These are phyloP conservation scores for Gadus macrocephalus DNA, from an alignment of 2,113 vertebrate genomes.

Conservation along the genomic window DNA sequence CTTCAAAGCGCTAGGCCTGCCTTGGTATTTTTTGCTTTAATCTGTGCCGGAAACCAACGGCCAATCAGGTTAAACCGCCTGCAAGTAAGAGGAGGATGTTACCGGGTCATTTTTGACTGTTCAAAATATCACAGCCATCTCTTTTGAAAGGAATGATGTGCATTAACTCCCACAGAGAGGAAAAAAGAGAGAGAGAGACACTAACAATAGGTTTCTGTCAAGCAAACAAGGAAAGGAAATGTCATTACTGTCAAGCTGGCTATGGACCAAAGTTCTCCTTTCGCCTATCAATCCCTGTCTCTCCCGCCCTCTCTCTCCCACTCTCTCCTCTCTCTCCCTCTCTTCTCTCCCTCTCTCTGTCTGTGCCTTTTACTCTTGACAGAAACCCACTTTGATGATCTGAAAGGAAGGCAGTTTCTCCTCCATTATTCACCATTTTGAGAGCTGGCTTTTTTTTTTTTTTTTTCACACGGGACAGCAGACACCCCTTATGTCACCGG, in stretches of 20 bases:
- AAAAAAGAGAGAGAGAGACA: conserved; percentile 20
- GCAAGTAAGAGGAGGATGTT: conserved; percentile 32
- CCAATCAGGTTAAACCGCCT: conserved; percentile 8
- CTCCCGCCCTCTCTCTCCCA: conserved; percentile 5
- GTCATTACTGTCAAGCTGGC: conserved; percentile 68
- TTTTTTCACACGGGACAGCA: conserved; percentile 35
- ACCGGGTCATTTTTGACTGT: conserved; percentile 36
- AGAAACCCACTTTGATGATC: conserved; percentile 72
- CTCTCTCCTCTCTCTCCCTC: background rate
- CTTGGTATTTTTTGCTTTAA: no score
- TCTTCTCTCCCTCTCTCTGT: conserved; percentile 22
- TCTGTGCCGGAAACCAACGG: conserved; percentile 6
- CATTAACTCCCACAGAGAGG: conserved; percentile 64
- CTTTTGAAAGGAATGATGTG: conserved; percentile 60
- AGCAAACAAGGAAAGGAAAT: conserved; percentile 71
- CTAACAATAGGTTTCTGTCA: conserved; percentile 75
- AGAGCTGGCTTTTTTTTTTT: conserved; percentile 63
- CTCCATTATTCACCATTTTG: conserved; percentile 74
- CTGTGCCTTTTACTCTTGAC: conserved; percentile 47
- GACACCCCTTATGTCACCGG: conserved; percentile 41
- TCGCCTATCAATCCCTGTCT: conserved; percentile 41
- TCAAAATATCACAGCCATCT: conserved; percentile 62
- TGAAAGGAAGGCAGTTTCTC: conserved; percentile 66
- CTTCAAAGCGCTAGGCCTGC: no score
- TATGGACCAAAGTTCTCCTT: conserved; percentile 67